A percentile compares a stretch with the other conserved stretches of the same genome.
Conservation (phyloP, 2,797 vertebrate species). For the Danio choprae region DNA sequence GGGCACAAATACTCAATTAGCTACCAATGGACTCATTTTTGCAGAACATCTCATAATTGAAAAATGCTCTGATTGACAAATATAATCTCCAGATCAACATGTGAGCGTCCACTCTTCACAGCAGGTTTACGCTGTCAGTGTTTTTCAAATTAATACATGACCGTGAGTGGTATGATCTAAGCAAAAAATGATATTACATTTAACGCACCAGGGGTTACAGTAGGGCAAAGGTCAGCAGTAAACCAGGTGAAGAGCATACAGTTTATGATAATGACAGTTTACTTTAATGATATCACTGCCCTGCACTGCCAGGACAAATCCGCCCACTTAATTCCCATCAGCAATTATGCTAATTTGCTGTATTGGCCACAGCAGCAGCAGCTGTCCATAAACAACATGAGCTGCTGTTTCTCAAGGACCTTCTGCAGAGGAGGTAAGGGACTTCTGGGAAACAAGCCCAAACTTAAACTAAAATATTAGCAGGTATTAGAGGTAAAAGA, state of each 20-base stretch:
- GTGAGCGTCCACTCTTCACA: background rate
- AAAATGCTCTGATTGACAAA: background rate
- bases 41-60: background rate
- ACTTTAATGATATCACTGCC: constrained; percentile 42
- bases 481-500: background rate
- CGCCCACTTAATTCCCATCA: constrained; percentile 41
- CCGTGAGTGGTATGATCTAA: background rate
- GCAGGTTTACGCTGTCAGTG: background rate
- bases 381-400: constrained; percentile 40
- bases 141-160: background rate
- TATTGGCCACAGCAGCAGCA: constrained; percentile 27
- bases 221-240: constrained; percentile 37
- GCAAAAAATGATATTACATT: constrained; percentile 30
- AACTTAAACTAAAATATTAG: constrained; percentile 21
- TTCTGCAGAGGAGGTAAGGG: constrained; percentile 24
- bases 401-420: constrained; percentile 19
- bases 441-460: constrained; percentile 22
- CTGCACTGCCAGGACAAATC: constrained; percentile 30
- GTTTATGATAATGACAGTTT: constrained; percentile 49
- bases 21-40: no score
- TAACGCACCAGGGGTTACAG: background rate
- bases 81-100: background rate
- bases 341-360: constrained; percentile 51
- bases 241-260: constrained; percentile 8
- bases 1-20: no score